Conservation (phyloP, 1,140 invertebrate genomes). For the Limonius californicus region DNA sequence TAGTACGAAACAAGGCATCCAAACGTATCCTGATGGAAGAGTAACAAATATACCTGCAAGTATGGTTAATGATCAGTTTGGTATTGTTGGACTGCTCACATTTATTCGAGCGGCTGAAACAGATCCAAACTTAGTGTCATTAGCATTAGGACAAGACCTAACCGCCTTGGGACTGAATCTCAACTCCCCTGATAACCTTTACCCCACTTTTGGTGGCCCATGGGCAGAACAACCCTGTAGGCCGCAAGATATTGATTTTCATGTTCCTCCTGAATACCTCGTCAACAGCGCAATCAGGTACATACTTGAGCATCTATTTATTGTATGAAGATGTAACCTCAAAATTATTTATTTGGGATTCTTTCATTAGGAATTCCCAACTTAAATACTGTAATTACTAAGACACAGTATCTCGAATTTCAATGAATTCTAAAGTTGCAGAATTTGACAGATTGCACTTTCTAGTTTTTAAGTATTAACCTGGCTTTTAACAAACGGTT, state of each 20-base stretch:
- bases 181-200: conserved; percentile 94
- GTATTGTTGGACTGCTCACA: conserved; percentile 95
- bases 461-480: too few species aligned
- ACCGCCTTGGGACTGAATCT: conserved; percentile 96
- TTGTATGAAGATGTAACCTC: too few species aligned
- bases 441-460: too few species aligned
- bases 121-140: conserved; percentile 89
- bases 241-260: conserved; percentile 98
- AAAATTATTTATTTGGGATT: too few species aligned
- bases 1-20: conserved; percentile 69
- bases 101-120: conserved; percentile 97
- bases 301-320: too few species aligned
- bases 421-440: too few species aligned
- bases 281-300: conserved; percentile 85
- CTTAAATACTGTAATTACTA: too few species aligned
- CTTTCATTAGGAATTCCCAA: too few species aligned
- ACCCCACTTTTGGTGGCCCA: conserved; percentile 95
- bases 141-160: conserved; percentile 95
- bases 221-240: conserved; percentile 97
- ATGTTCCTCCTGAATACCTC: conserved; percentile 97
- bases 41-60: conserved; percentile 96
- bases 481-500: too few species aligned
- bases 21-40: conserved; percentile 92
- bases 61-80: conserved; percentile 99
- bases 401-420: too few species aligned